A percentile compares a stretch with the other conserved stretches of the same genome.
These are phyloP conservation scores for human DNA, from an alignment of 2,113 vertebrate species.

Conservation along the genomic window DNA sequence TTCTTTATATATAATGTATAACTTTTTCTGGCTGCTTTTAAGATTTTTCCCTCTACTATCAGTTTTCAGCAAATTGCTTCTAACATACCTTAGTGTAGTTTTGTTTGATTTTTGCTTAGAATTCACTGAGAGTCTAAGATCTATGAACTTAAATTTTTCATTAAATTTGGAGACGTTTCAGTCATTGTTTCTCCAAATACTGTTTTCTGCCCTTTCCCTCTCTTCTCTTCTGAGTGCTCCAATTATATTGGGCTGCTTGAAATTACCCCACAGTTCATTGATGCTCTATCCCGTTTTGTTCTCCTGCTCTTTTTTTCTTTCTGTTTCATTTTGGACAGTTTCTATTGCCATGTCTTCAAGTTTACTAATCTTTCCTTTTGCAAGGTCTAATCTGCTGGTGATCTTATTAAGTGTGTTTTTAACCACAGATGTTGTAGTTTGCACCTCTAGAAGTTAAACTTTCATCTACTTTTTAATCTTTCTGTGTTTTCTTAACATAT, in stretches of 20 bases:
- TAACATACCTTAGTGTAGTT: background rate
- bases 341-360: background rate
- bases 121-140: background rate
- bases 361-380: background rate
- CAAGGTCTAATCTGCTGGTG: background rate
- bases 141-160: background rate
- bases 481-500: background rate
- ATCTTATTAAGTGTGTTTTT: background rate
- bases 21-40: background rate
- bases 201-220: background rate
- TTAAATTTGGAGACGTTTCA: background rate
- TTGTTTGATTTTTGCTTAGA: background rate
- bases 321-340: background rate
- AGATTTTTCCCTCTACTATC: background rate
- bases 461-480: background rate
- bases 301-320: background rate
- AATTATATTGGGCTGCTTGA: background rate
- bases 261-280: background rate
- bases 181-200: background rate
- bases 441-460: background rate
- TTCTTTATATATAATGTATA: background rate
- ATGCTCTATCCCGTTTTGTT: background rate
- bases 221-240: background rate
- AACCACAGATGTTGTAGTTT: background rate
- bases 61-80: background rate